Conservation (phyloP, 1,140 invertebrate species). For the Onthophagus taurus region DNA sequence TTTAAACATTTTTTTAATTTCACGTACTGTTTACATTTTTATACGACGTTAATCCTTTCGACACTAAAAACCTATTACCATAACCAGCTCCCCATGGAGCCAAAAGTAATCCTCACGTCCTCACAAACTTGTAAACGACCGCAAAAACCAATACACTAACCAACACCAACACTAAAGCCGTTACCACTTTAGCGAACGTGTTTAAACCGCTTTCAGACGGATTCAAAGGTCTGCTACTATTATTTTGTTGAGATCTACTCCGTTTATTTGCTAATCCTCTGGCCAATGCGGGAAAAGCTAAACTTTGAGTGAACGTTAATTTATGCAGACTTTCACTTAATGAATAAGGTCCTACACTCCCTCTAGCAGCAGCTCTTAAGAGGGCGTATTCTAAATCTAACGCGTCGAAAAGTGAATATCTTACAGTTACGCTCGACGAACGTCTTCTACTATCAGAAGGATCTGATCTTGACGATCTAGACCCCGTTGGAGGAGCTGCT, state of each 20-base stretch:
- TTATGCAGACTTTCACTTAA: conserved; percentile 63
- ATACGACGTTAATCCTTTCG: no score
- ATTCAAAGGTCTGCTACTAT: conserved; percentile 43
- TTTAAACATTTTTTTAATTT: no score
- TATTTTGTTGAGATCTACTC: conserved; percentile 44
- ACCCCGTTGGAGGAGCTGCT: conserved; percentile 38
- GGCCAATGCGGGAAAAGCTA: conserved; percentile 63
- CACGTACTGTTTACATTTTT: no score
- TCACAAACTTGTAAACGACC: conserved; percentile 65
- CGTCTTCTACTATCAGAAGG: conserved; percentile 39
- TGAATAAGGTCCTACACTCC: conserved; percentile 61
- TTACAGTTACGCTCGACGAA: conserved; percentile 39
- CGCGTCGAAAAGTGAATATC: conserved; percentile 60
- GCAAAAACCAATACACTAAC: conserved; percentile 65
- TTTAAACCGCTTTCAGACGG: conserved; percentile 54
- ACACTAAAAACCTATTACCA: no score
- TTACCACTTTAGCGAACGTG: conserved; percentile 60
- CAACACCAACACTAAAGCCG: conserved; percentile 57
- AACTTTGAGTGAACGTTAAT: conserved; percentile 63
- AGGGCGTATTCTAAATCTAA: conserved; percentile 61
- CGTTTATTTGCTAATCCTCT: conserved; percentile 57
- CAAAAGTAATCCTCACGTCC: conserved; percentile 65
- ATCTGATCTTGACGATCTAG: conserved; percentile 35
- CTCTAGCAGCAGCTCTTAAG: conserved; percentile 54
- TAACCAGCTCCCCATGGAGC: no score